Conservation (phyloP, 2,113 vertebrate species). For the Phalacrocorax carbo region DNA sequence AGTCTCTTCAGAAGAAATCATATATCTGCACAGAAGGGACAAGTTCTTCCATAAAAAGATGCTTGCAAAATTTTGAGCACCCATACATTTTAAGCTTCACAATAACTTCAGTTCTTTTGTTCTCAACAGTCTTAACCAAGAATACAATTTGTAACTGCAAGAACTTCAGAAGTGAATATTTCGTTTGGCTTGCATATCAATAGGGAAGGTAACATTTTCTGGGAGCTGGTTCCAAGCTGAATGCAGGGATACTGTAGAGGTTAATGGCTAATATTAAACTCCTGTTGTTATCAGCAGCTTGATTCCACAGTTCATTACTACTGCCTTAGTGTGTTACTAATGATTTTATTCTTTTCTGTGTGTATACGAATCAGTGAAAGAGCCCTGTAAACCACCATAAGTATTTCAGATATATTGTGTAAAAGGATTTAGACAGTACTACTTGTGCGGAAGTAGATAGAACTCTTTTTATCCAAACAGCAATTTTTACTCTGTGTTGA, state of each 20-base stretch:
- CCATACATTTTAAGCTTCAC: background rate
- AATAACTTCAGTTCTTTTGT: background rate
- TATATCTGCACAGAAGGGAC: background rate
- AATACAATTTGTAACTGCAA: background rate
- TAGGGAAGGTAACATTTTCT: background rate
- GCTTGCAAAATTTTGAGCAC: background rate
- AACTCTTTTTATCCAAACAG: background rate
- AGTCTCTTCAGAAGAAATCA: background rate
- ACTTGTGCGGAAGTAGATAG: background rate
- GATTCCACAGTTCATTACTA: slow-evolving; percentile 37
- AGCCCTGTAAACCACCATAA: background rate
- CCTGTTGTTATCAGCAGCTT: slow-evolving; percentile 27
- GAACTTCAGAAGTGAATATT: background rate
- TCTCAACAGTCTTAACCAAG: background rate
- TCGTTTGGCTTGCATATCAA: background rate
- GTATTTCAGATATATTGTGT: background rate
- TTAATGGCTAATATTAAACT: slow-evolving; percentile 43
- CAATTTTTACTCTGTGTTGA: background rate
- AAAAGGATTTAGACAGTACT: background rate
- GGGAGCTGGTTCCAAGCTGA: background rate
- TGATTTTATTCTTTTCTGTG: background rate
- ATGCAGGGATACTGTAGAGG: slow-evolving; percentile 2
- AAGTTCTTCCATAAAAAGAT: background rate
- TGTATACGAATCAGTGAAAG: background rate
- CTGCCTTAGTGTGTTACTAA: background rate